phyloP scores from a whole-genome alignment of 2,888 invertebrate species.

The Drosophila buzzatii region DNA sequence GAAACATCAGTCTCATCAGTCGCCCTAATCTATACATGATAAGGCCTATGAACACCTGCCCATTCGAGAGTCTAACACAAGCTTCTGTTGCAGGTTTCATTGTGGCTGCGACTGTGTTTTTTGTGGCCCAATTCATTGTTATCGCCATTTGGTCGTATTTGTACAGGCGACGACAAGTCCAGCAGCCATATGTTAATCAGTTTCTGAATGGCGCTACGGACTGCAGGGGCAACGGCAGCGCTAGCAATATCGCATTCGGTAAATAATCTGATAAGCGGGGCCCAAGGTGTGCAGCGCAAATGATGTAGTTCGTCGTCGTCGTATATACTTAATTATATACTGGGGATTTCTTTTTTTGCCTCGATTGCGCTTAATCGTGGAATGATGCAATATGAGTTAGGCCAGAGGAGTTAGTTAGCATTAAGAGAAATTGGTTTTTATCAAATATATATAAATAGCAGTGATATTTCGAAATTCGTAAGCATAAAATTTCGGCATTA shows the following conservation, averaged over 20 bases:
- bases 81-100: slow-evolving; percentile 88
- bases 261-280: slow-evolving; percentile 84
- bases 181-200: slow-evolving; percentile 62
- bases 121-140: slow-evolving; percentile 94
- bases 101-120: slow-evolving; percentile 93
- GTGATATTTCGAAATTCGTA: slow-evolving; percentile 32
- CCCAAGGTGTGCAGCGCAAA: slow-evolving; percentile 77
- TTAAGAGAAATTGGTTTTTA: neutral
- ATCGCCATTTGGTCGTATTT: slow-evolving; percentile 95
- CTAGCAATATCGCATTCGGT: slow-evolving; percentile 65
- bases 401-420: neutral
- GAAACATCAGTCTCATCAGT: slow-evolving; percentile 6
- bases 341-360: neutral
- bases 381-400: slow-evolving; percentile 26
- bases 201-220: slow-evolving; percentile 59
- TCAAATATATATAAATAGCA: slow-evolving; percentile 9
- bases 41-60: neutral
- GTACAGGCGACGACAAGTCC: slow-evolving; percentile 91
- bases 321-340: slow-evolving; percentile 9
- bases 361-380: neutral
- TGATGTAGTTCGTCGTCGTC: slow-evolving; percentile 75
- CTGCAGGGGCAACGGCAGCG: slow-evolving; percentile 54
- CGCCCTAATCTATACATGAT: neutral
- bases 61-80: neutral
- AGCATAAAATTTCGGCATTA: slow-evolving; percentile 12